phyloP scores from a whole-genome alignment of 2,113 vertebrate genomes.

The Cheirogaleus medius region DNA sequence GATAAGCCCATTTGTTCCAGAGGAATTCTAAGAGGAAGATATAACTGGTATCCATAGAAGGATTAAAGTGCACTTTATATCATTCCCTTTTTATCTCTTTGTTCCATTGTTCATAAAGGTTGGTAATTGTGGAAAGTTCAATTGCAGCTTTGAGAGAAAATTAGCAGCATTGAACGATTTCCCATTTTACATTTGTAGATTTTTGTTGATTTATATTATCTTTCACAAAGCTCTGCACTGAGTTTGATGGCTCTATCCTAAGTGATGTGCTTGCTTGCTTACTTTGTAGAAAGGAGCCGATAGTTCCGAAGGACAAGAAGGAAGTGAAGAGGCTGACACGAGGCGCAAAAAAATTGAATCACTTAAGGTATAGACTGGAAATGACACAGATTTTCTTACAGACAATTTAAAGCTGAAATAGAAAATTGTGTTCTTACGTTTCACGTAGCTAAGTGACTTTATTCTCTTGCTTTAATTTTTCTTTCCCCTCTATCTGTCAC shows the following conservation, averaged over 20 bases:
- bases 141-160: neutral
- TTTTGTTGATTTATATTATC: neutral
- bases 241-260: neutral
- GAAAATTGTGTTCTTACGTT: neutral
- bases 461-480: conserved; percentile 20
- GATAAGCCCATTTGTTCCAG: neutral
- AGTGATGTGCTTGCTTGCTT: conserved; percentile 51
- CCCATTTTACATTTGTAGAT: neutral
- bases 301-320: conserved; percentile 90
- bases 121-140: neutral
- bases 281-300: conserved; percentile 84
- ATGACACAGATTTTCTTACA: neutral
- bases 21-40: neutral
- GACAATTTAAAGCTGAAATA: neutral
- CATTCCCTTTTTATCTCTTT: neutral
- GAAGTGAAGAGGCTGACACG: conserved; percentile 89
- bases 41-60: neutral
- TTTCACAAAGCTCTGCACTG: neutral
- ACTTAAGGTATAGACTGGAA: conserved; percentile 88
- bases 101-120: neutral
- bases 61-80: neutral
- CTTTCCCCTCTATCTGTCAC: neutral
- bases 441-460: neutral
- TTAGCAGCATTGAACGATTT: neutral
- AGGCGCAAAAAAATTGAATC: conserved; percentile 93